Conservation (phyloP, 2,888 invertebrate species). For the Zootermopsis nevadensis region DNA sequence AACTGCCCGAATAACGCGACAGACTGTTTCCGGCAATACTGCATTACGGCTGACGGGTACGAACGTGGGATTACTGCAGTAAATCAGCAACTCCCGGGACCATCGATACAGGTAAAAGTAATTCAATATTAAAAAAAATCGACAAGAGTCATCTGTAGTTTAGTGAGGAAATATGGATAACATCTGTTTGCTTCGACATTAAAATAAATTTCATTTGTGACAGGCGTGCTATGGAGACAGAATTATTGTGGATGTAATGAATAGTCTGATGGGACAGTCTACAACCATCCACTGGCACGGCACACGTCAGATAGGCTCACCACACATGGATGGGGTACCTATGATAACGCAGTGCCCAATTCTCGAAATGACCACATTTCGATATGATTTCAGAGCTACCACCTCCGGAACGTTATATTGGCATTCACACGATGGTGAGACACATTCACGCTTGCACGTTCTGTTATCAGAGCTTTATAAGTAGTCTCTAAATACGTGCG, state of each 20-base stretch:
- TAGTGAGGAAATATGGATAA: background rate
- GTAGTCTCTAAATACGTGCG: too few species aligned
- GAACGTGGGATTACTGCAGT: constrained; percentile 5
- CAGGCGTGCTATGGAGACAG: constrained; percentile 62
- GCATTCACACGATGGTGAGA: constrained; percentile 59
- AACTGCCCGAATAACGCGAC: background rate
- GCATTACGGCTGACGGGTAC: constrained; percentile 16
- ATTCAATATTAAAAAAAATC: too few species aligned
- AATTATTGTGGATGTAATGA: constrained; percentile 61
- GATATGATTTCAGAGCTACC: constrained; percentile 58
- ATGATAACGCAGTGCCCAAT: constrained; percentile 64
- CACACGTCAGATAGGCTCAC: constrained; percentile 58
- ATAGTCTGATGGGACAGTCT: constrained; percentile 59
- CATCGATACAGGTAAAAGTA: background rate
- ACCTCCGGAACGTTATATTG: constrained; percentile 59
- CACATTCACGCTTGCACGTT: background rate
- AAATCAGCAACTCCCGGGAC: background rate
- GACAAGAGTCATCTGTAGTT: background rate
- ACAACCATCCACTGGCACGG: constrained; percentile 68
- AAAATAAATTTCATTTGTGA: background rate
- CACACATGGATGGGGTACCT: constrained; percentile 64
- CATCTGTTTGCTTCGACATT: too few species aligned
- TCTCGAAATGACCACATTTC: constrained; percentile 58
- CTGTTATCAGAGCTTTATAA: too few species aligned
- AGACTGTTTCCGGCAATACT: background rate